phyloP scores from a whole-genome alignment of 2,113 vertebrate genomes.

The Xiphophorus maculatus region DNA sequence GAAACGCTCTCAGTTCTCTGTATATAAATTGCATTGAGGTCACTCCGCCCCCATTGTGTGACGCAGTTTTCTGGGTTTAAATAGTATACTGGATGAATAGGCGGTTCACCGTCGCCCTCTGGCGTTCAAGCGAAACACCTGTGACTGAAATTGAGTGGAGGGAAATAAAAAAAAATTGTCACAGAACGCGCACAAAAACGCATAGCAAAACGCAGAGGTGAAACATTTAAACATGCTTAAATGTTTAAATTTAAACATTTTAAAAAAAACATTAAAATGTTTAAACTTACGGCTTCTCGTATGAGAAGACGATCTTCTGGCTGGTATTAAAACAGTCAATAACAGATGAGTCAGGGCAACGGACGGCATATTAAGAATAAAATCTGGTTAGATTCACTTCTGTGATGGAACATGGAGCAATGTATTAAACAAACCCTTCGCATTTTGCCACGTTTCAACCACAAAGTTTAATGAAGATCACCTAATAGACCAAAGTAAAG shows the following conservation, averaged over 20 bases:
- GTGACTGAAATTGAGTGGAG: background rate
- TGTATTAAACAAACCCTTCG: background rate
- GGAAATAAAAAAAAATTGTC: background rate
- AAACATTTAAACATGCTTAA: no score
- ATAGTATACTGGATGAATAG: background rate
- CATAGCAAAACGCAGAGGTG: no score
- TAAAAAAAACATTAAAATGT: no score
- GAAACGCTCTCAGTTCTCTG: no score
- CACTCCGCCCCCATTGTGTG: background rate
- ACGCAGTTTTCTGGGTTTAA: no score
- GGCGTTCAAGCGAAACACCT: background rate
- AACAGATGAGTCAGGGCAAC: no score
- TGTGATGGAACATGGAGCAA: background rate
- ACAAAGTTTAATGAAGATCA: background rate
- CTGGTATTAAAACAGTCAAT: background rate
- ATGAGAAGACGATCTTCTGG: background rate
- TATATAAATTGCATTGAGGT: background rate
- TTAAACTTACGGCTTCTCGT: no score
- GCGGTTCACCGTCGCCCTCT: background rate
- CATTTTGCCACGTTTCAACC: background rate
- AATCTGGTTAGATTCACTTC: no score
- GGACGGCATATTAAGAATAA: no score
- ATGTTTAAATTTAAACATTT: no score
- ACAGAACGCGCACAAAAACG: background rate
- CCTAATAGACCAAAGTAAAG: background rate